Conservation (phyloP, 2,113 vertebrate genomes). For the Siniperca knerii region DNA sequence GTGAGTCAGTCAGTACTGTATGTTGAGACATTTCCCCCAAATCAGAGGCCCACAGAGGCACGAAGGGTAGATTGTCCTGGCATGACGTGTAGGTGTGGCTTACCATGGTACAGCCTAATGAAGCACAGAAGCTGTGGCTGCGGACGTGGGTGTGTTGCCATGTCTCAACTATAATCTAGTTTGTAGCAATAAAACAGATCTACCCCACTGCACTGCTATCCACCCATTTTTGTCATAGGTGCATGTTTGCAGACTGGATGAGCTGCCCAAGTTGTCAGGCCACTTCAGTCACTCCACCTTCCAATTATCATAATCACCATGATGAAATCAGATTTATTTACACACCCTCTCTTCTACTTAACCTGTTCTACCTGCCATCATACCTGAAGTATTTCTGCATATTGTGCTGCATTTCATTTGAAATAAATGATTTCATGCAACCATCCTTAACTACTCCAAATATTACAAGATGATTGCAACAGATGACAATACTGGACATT, state of each 20-base stretch:
- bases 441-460: neutral
- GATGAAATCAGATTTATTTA: neutral
- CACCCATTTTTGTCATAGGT: slow-evolving; percentile 3
- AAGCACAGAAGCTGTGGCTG: slow-evolving; percentile 17
- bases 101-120: neutral
- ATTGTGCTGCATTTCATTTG: neutral
- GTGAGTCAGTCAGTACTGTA: slow-evolving; percentile 19
- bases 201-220: neutral
- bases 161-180: slow-evolving; percentile 22
- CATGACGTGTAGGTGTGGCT: slow-evolving; percentile 27
- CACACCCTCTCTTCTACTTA: slow-evolving; percentile 10
- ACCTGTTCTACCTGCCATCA: slow-evolving; percentile 9
- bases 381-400: neutral
- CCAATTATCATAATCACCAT: slow-evolving; percentile 10
- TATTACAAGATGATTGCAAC: neutral
- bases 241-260: slow-evolving; percentile 6
- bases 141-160: neutral
- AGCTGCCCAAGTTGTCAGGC: neutral
- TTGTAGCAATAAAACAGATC: slow-evolving; percentile 10
- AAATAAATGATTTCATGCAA: neutral
- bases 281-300: slow-evolving; percentile 32
- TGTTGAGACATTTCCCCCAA: slow-evolving; percentile 23
- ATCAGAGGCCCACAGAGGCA: slow-evolving; percentile 3
- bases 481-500: neutral
- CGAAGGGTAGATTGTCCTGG: slow-evolving; percentile 18